Evolutionary conservation across 53 echinoderm and acorn worm genomes (phyloP), one percentile per base, ranked within the genome.

Genomic region (Henricia sp.): DNA sequence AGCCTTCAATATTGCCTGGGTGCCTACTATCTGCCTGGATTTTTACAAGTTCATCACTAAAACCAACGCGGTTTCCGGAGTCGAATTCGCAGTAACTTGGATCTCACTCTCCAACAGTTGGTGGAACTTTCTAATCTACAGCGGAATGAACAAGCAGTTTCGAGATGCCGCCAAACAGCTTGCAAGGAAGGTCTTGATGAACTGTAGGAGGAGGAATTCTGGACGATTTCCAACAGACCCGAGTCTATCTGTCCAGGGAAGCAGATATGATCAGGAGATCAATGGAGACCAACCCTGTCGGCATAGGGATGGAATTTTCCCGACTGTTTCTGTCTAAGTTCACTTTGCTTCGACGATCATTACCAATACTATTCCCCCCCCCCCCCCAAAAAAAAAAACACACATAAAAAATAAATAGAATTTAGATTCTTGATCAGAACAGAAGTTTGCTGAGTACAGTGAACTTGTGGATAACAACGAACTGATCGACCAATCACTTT

Each of bases 101-200:
- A 40, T 87, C 2, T 54, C 87, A 30, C 38, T 72, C 32, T 67
- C 65, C 11, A 87, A 87, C 54, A 76, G 76, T 19, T 87, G 74
- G 75, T 87, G 87, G 87, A 87, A 87, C 51, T 62, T 87, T 54
- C 50, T 87, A 28, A 87, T 87, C 8, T 87, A 87, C 56, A 76
- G 76, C 28, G 68, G 41, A 4, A 77, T 87, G 77, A 87, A 87
- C 53, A 50, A 57, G 39, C 74, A 77, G 19, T 87, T 87, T 25
- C 28, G 77, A 60, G 36, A 70, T 26, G 71, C 71, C 19, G 58
- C 50, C 56, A 75, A 75, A 43, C 40, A 75, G 27, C 56, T 75
- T 37, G 75, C 56, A 12, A 14, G 41, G 58, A 57, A 57, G 57
- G 26, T 58, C 39, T 75, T 36, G 57, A 41, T 43, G 0, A 75